Conservation (phyloP, 2,797 vertebrate species). For the Brachymystax lenok region DNA sequence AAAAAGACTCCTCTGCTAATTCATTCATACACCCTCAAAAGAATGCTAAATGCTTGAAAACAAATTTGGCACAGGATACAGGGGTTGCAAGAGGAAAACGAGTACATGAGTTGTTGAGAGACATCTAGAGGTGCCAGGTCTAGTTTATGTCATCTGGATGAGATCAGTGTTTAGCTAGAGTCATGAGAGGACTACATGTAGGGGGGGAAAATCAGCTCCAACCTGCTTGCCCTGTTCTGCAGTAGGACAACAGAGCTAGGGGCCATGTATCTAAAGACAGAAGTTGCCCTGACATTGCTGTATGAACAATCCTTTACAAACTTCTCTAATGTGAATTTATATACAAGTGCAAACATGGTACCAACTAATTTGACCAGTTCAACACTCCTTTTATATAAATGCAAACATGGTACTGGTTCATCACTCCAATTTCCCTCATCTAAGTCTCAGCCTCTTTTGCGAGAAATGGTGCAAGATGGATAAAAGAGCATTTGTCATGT, state of each 20-base stretch:
- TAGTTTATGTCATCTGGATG: not conserved
- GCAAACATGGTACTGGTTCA: not conserved
- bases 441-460: constrained; percentile 1
- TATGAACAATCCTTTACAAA: constrained; percentile 20
- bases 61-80: constrained; percentile 54
- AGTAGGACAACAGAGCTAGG: not conserved
- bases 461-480: constrained; percentile 2
- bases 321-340: not conserved
- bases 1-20: constrained; percentile 26
- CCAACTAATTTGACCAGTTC: too few species aligned
- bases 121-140: not conserved
- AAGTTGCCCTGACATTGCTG: not conserved
- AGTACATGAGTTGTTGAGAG: not conserved
- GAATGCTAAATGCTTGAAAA: constrained; percentile 18
- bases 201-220: not conserved
- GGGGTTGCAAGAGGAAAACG: not conserved
- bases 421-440: constrained; percentile 9
- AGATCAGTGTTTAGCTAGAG: not conserved
- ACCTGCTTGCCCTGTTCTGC: constrained; percentile 2
- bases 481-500: not conserved
- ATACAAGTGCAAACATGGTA: not conserved
- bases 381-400: not conserved
- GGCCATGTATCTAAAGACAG: not conserved
- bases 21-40: constrained; percentile 33
- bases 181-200: not conserved